Evolutionary conservation across 2,797 vertebrate species (phyloP).

Genomic region (Varecia variegata): DNA sequence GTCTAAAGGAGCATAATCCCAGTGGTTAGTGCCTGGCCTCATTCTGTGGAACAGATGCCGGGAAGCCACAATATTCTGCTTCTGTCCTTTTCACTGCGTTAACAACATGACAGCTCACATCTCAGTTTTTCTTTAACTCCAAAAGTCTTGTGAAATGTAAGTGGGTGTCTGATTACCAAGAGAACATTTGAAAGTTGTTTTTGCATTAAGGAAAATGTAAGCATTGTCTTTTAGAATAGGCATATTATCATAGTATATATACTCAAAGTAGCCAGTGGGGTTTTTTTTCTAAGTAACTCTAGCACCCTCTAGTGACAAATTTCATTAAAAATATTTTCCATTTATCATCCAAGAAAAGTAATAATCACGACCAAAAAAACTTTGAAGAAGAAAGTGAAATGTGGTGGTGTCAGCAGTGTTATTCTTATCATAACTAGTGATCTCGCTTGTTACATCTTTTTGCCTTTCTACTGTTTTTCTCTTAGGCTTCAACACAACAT

Average conservation of each 20-base stretch:
- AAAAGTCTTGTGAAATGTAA: not conserved
- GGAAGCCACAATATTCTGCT: not conserved
- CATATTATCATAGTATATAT: not conserved
- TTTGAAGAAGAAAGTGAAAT: not conserved
- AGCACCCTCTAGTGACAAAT: conserved; percentile 82
- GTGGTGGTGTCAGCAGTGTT: not conserved
- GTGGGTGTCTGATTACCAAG: not conserved
- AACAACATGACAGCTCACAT: not conserved
- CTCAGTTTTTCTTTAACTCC: conserved; percentile 31
- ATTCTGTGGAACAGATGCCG: not conserved
- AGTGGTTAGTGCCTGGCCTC: accelerated
- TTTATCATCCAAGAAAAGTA: not conserved
- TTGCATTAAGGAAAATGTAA: not conserved
- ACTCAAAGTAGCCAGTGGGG: not conserved
- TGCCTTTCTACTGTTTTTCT: not conserved
- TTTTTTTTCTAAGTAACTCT: conserved; percentile 51
- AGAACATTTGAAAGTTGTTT: not conserved
- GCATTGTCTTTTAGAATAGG: not conserved
- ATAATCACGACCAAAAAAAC: not conserved
- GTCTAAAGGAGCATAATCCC: not conserved
- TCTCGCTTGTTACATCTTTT: not conserved
- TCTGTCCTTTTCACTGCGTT: not conserved
- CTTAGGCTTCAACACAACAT: not conserved
- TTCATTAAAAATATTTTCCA: not conserved
- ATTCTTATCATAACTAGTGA: not conserved